These are phyloP conservation scores for Ruditapes philippinarum DNA, from an alignment of 1,140 invertebrate genomes.

Conservation along the genomic window DNA sequence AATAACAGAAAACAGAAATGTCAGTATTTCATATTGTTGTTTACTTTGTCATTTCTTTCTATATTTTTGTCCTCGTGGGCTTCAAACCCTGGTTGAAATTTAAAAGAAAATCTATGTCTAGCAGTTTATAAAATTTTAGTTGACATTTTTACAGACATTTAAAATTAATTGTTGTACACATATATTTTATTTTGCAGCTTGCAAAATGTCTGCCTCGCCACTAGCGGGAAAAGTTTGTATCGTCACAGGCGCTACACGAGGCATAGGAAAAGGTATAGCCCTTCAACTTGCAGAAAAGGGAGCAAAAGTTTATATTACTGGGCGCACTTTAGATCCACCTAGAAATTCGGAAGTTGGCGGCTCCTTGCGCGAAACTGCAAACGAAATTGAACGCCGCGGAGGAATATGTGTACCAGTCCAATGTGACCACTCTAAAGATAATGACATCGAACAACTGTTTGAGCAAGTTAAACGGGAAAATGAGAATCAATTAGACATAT, in stretches of 20 bases:
- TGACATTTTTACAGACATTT: too few relatives aligned
- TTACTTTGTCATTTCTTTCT: too few relatives aligned
- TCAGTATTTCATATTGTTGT: too few relatives aligned
- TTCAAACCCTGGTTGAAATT: too few relatives aligned
- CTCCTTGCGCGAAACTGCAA: conserved; percentile 18
- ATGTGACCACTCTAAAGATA: conserved; percentile 87
- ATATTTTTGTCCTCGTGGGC: too few relatives aligned
- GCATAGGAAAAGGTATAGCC: conserved; percentile 87
- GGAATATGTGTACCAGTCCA: conserved; percentile 85
- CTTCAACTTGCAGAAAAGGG: conserved; percentile 86
- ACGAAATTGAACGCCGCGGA: conserved; percentile 75
- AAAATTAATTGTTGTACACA: too few relatives aligned
- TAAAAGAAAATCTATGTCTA: too few relatives aligned
- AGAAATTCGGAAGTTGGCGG: conserved; percentile 32
- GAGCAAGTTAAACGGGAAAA: conserved; percentile 85
- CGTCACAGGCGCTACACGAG: conserved; percentile 86
- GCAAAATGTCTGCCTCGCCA: background rate
- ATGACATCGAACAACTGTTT: conserved; percentile 86
- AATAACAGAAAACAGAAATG: too few relatives aligned
- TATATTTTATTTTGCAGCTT: too few relatives aligned
- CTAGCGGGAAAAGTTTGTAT: conserved; percentile 85
- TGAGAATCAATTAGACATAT: conserved; percentile 86
- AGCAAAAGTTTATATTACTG: conserved; percentile 87
- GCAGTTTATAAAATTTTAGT: too few relatives aligned
- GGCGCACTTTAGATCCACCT: conserved; percentile 60